Base-by-base conservation (phyloP, 2,113 vertebrate genomes). In the Maccullochella peelii region DNA sequence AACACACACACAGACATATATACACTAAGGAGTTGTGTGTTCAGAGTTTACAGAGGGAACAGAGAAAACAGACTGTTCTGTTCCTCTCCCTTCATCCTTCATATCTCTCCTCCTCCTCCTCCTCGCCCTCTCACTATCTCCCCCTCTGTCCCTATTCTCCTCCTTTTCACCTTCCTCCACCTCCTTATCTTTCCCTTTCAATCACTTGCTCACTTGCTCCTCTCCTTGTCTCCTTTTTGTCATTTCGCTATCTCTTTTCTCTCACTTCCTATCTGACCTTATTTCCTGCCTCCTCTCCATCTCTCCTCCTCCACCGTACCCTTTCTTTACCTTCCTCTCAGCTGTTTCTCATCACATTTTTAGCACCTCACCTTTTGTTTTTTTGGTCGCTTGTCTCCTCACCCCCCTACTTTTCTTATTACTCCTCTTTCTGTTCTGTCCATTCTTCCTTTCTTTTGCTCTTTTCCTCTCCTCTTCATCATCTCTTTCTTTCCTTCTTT, bases 121-220 rank as follows among this genome's bases (percentile, higher is more conserved):
- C 77, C 79, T 59, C 79, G 0, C 27, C 75, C 50, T 77, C 83
- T 5, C 65, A 5, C 79, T 89, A 71, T 86, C 84, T 84, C 47
- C 63, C 69, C 61, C 63, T 84, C 67, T 80, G 55, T 89, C 86
- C 76, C 71, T 10, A 16, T 68, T 84, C 54, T 81, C 61, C 77
- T 77, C 85, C n/a, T 83, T 58, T 79, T 86, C 83, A 69, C 81
- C 85, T 84, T 77, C 68, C 11, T 77, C 71, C 80, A 36, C 77
- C 67, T 83, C 69, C 86, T 79, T 89, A 77, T 89, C 83, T 5
- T 20, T 68, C 30, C 77, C 70, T 80, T 67, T 87, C 82, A 71
- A 77, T 88, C 73, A n/a, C 62, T 61, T 16, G 21, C 61, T 50
- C 25, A 1, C 84, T 69, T 71, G 78, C 77, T 74, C n/a, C 58